Percentiles rank a stretch among this genome's conserved stretches.
phyloP scores from a whole-genome alignment of 2,888 invertebrate species.

The Heliconius erato region DNA sequence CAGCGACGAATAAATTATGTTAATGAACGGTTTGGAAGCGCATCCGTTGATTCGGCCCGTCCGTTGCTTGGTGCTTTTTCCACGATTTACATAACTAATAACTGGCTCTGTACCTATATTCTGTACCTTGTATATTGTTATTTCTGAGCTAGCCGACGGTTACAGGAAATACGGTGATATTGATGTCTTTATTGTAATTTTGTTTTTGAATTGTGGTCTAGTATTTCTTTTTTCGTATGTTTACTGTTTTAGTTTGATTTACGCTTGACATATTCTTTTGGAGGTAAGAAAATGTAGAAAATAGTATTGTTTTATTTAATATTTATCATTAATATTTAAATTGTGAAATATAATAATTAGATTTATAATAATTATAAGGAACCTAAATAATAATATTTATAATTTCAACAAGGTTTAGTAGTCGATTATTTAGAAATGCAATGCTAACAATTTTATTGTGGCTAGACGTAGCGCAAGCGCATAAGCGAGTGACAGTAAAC shows the following conservation, averaged over 20 bases:
- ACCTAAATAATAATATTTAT: no score
- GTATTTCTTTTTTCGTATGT: neutral
- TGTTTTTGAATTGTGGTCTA: constrained; percentile 15
- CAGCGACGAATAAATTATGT: constrained; percentile 84
- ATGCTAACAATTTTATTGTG: no score
- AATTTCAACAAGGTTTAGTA: no score
- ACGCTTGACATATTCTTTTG: neutral
- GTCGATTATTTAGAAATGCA: no score
- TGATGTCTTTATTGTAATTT: constrained; percentile 28
- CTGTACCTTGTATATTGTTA: constrained; percentile 49
- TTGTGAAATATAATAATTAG: no score
- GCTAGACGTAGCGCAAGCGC: no score
- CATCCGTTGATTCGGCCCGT: constrained; percentile 79
- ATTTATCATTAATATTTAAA: no score
- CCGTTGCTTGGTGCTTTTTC: constrained; percentile 72
- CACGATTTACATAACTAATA: constrained; percentile 77
- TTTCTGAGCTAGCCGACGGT: constrained; percentile 28
- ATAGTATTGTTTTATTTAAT: no score
- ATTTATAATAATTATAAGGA: no score
- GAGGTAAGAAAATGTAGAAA: neutral
- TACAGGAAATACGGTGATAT: constrained; percentile 28
- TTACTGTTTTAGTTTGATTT: constrained; percentile 15
- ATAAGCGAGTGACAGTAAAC: no score
- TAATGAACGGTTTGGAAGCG: constrained; percentile 83
- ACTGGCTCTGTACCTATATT: constrained; percentile 53